Conservation (phyloP, 2,888 invertebrate genomes). For the Rhodophaea formosa region DNA sequence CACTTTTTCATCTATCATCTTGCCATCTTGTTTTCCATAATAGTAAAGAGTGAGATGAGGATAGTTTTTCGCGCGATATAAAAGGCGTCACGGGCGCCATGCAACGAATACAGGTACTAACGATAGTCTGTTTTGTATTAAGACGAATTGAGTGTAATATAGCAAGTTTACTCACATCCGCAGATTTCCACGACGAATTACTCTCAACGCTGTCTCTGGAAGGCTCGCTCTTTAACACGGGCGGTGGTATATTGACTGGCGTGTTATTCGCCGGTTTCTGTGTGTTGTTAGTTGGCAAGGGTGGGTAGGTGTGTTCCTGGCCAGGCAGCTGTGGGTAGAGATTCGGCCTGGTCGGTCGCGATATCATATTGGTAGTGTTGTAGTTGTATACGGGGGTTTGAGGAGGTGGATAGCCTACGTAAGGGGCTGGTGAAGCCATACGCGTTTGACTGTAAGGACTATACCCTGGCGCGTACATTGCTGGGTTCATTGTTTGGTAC, state of each 20-base stretch:
- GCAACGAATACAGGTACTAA: no score
- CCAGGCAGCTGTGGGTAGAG: slow-evolving; percentile 57
- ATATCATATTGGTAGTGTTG: slow-evolving; percentile 68
- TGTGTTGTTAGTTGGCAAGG: slow-evolving; percentile 29
- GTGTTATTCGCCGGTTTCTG: slow-evolving; percentile 33
- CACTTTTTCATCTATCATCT: no score
- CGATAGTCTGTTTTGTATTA: no score
- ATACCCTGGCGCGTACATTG: slow-evolving; percentile 50
- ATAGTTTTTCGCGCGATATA: no score
- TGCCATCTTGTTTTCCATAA: no score
- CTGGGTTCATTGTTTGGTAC: slow-evolving; percentile 43
- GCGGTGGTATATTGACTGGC: slow-evolving; percentile 33
- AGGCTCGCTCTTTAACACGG: slow-evolving; percentile 46
- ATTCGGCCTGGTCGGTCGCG: slow-evolving; percentile 56
- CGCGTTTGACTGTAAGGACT: slow-evolving; percentile 65
- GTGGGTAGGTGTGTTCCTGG: slow-evolving; percentile 58
- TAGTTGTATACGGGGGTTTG: slow-evolving; percentile 56
- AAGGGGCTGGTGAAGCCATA: slow-evolving; percentile 60
- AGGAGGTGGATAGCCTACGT: slow-evolving; percentile 49
- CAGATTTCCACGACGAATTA: slow-evolving; percentile 53
- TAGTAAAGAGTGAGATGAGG: no score
- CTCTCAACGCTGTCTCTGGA: slow-evolving; percentile 50
- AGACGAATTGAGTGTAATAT: no score
- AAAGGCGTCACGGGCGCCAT: no score
- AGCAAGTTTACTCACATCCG: slow-evolving; percentile 51